Percentiles rank a stretch among this genome's conserved stretches.
Evolutionary conservation across 2,797 vertebrate species (phyloP).

Genomic region (Brachymystax lenok): DNA sequence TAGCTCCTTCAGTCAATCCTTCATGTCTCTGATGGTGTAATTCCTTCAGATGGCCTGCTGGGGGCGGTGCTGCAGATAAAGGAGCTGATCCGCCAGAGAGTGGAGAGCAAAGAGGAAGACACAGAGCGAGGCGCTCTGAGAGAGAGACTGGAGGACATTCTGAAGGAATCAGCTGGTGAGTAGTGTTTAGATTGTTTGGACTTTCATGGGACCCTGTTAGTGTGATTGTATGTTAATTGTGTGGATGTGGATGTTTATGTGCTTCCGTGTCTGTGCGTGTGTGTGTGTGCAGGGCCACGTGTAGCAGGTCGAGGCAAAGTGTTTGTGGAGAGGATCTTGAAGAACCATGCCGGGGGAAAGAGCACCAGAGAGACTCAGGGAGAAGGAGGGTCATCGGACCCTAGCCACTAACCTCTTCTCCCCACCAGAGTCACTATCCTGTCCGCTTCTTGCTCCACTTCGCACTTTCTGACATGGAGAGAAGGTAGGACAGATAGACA

Average conservation of each 20-base stretch:
- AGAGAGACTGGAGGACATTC: constrained; percentile 4
- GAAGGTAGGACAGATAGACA: background rate
- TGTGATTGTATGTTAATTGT: background rate
- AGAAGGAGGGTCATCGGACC: background rate
- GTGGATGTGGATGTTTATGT: background rate
- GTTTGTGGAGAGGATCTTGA: constrained; percentile 1
- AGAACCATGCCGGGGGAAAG: background rate
- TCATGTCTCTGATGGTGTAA: background rate
- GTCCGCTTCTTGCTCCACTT: background rate
- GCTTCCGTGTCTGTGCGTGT: no score
- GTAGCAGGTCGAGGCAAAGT: background rate
- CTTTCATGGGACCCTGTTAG: background rate
- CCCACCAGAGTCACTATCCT: background rate
- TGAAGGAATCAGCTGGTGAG: constrained; percentile 1
- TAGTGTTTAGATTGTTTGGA: background rate
- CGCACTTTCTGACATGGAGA: background rate
- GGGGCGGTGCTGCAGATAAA: constrained; percentile 2
- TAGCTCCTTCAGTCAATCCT: background rate
- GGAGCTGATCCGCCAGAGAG: constrained; percentile 3
- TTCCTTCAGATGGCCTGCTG: background rate
- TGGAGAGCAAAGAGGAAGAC: background rate
- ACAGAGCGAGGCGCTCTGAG: background rate
- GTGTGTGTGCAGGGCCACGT: background rate
- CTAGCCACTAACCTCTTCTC: background rate
- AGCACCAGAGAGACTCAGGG: background rate